Evolutionary conservation across 2,888 invertebrate genomes (phyloP).

Genomic region (Blera fallax): DNA sequence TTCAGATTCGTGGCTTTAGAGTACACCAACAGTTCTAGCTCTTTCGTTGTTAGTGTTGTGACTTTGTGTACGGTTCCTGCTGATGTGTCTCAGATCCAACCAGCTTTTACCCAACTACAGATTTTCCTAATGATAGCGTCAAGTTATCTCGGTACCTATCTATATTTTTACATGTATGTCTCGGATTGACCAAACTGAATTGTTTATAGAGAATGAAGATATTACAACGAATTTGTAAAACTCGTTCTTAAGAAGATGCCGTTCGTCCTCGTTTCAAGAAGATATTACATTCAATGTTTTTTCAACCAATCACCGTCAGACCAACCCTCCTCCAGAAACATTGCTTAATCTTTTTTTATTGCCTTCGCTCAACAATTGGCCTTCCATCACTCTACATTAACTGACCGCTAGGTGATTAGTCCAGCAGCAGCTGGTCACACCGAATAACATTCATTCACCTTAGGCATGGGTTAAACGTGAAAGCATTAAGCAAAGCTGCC

Average conservation of each 20-base stretch:
- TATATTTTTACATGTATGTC: no score
- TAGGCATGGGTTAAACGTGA: background rate
- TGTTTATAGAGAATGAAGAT: no score
- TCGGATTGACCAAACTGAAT: no score
- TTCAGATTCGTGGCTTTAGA: no score
- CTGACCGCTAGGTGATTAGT: background rate
- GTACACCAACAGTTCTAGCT: no score
- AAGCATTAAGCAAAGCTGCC: constrained; percentile 11
- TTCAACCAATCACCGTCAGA: background rate
- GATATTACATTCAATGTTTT: background rate
- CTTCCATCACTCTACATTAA: background rate
- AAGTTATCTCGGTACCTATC: no score
- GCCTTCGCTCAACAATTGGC: background rate
- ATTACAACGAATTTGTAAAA: no score
- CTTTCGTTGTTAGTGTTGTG: no score
- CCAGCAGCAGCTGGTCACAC: background rate
- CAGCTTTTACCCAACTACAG: no score
- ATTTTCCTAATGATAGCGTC: no score
- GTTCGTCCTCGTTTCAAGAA: background rate
- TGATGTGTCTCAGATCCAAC: no score
- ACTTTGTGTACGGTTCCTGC: no score
- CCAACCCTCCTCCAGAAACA: background rate
- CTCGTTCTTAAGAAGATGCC: background rate
- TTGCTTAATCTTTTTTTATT: background rate
- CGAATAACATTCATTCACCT: background rate